Evolutionary conservation across 2,113 vertebrate genomes (phyloP), one percentile per base, ranked within the genome.

Genomic region (Bufo gargarizans): DNA sequence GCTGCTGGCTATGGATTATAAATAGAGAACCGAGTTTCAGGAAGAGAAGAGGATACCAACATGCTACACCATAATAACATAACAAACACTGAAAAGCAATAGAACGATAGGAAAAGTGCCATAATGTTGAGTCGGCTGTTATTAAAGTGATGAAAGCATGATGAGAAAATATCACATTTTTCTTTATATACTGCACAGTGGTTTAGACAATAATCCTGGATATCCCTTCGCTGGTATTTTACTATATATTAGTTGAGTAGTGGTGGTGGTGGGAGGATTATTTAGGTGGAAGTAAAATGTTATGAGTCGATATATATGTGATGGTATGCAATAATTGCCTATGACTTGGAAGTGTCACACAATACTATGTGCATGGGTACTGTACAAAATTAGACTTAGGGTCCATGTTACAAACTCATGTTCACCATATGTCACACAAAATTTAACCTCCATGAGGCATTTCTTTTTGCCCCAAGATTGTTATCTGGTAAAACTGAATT

Each of bases 1-100:
- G 87, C 80, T 88, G 87, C 59, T 47, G 87, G 87, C 87, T 84
- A 83, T 88, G 87, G 87, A 84, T 83, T 88, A 88, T 84, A 84
- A 88, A 88, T 77, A 74, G 81, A 84, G 58, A 67, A 59, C 58
- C 4, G 72, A 53, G 58, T 53, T 83, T 83, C 47, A 12, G 67
- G 80, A 88, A 65, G 69, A 83, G 80, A 58, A 45, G 14, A n/a
- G 17, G 45, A 63, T 22, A 8, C 9, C 1, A 58, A 49, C 69
- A 85, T 20, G 83, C 78, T 71, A 58, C 78, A 50, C 20, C 45
- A 22, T 76, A 83, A 88, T 63, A 76, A 82, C 8, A 88, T 33
- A 63, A 45, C 43, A 82, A 85, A 47, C 63, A 76, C n/a, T 61
- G 71, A 79, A 80, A 59, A 87, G 74, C 77, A 81, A 81, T 81